Conservation (phyloP, 2,113 vertebrate species). For the Formicarius rufipectus region DNA sequence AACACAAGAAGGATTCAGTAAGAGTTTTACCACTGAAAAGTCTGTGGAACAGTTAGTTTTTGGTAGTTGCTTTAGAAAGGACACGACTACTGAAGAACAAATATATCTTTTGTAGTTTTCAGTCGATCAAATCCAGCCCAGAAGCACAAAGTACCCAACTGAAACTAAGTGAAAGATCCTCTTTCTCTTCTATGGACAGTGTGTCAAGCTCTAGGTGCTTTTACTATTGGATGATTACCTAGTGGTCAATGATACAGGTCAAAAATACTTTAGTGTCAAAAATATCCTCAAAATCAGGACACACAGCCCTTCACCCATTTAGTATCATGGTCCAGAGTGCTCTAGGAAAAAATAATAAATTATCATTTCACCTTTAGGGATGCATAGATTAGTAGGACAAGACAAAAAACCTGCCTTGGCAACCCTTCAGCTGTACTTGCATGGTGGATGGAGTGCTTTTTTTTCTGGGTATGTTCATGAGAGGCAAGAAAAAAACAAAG, state of each 20-base stretch:
- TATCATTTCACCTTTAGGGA: background rate
- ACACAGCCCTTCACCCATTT: background rate
- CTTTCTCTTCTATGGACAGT: background rate
- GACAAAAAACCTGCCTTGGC: background rate
- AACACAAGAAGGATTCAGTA: background rate
- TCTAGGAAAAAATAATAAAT: background rate
- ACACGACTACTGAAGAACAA: background rate
- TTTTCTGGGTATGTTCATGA: background rate
- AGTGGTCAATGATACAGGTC: background rate
- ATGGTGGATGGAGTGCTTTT: background rate
- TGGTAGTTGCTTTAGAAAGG: background rate
- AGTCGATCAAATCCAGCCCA: background rate
- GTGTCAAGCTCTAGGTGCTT: background rate
- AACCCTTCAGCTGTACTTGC: background rate
- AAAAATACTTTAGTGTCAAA: background rate
- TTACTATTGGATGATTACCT: background rate
- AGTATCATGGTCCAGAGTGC: background rate
- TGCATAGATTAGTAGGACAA: background rate
- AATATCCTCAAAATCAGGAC: background rate
- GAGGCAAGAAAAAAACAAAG: background rate
- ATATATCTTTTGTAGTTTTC: background rate
- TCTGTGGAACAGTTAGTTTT: background rate
- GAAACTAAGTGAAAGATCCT: background rate
- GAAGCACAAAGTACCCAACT: background rate
- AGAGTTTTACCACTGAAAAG: background rate